Evolutionary conservation across 2,888 invertebrate species (phyloP).

Genomic region (Scaptomyza parva): DNA sequence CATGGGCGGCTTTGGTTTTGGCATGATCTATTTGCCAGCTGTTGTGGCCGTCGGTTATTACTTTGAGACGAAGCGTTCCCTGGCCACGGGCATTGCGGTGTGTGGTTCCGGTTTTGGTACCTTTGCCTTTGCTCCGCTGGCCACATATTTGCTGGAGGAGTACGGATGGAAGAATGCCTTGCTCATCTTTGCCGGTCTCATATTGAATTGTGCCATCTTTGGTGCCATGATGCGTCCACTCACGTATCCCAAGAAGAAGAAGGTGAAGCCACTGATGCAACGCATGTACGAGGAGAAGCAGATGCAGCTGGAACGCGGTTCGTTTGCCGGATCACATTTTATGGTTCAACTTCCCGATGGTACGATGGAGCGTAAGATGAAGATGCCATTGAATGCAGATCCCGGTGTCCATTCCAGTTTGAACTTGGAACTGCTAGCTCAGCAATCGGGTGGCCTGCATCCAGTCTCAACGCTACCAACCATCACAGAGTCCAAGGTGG

Average conservation of each 20-base stretch:
- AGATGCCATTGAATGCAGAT: constrained; percentile 96
- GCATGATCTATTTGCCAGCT: constrained; percentile 97
- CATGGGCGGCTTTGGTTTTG: constrained; percentile 96
- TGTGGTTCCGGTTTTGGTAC: constrained; percentile 98
- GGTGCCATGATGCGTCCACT: constrained; percentile 86
- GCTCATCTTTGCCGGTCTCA: constrained; percentile 95
- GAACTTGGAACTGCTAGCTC: constrained; percentile 92
- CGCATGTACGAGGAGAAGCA: constrained; percentile 97
- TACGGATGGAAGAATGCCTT: constrained; percentile 96
- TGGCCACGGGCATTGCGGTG: constrained; percentile 97
- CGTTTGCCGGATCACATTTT: constrained; percentile 94
- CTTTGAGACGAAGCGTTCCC: constrained; percentile 96
- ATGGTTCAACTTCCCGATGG: constrained; percentile 95
- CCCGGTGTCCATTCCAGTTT: constrained; percentile 97
- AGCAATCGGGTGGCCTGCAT: constrained; percentile 89
- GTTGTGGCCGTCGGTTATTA: constrained; percentile 99
- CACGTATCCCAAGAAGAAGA: constrained; percentile 85
- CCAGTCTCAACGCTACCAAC: constrained; percentile 95
- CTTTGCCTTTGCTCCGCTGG: constrained; percentile 97
- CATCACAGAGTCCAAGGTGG: constrained; percentile 92
- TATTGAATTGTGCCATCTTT: constrained; percentile 95
- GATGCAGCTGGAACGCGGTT: constrained; percentile 95
- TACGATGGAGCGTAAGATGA: constrained; percentile 94
- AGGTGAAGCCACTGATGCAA: constrained; percentile 92
- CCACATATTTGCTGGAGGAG: constrained; percentile 90